Conservation (phyloP, 2,113 vertebrate species). For the Lates calcarifer region DNA sequence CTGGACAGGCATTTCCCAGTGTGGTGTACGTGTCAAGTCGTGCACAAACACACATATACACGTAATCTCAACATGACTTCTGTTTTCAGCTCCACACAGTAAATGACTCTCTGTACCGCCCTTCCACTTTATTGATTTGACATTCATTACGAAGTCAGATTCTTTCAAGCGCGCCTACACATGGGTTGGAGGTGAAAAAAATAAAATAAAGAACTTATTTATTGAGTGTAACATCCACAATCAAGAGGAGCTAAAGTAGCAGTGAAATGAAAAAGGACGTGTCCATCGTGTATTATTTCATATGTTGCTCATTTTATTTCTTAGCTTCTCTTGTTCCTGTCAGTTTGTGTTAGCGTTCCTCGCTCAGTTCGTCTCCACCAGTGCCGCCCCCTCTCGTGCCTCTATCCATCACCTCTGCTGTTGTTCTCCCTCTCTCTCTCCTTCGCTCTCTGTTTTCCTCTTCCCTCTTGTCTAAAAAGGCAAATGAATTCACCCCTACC, state of each 20-base stretch:
- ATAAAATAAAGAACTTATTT: conserved; percentile 1
- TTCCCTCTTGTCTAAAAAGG: conserved; percentile 26
- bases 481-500: conserved; percentile 47
- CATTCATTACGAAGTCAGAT: conserved; percentile 30
- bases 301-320: background rate
- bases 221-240: background rate
- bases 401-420: conserved; percentile 2
- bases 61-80: background rate
- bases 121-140: conserved; percentile 11
- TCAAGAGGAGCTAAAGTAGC: too few relatives aligned
- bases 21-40: too few relatives aligned
- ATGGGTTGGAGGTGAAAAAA: background rate
- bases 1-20: too few relatives aligned
- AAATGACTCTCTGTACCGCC: background rate
- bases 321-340: background rate
- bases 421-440: background rate
- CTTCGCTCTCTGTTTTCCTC: background rate
- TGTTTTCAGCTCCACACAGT: background rate
- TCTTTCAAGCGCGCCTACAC: conserved; percentile 5
- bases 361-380: background rate
- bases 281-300: background rate
- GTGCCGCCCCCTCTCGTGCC: background rate
- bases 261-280: background rate
- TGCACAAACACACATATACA: background rate
- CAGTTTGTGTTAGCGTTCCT: background rate